Evolutionary conservation across 1,140 invertebrate genomes (phyloP), one percentile per base, ranked within the genome.

Genomic region (Ptiloglossa arizonensis): DNA sequence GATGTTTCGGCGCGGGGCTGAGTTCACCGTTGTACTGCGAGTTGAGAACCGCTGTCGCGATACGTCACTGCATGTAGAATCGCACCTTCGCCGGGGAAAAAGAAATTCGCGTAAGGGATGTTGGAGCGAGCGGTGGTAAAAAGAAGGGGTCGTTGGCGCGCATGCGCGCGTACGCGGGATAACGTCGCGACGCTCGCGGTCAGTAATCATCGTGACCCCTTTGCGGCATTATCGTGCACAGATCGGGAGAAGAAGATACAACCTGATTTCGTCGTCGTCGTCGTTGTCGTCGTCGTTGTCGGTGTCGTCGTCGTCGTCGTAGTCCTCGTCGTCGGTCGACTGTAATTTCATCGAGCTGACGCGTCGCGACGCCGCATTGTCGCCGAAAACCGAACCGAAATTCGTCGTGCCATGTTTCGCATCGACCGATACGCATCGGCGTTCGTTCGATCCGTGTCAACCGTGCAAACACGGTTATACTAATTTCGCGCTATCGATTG

Each of bases 401-500:
- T 13, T 56, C 73, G 62, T 66, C 4, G 50, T 22, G 35, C 13
- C 44, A 41, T 54, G 50, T 38, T 52, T 27, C 11, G 41, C 24
- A 13, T 22, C 44, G 24, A 56, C 27, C n/a, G 44, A 15, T n/a
- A 60, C 54, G 24, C 60, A 32, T 52, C 22, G 44, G 57, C 62
- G 46, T 52, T 50, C 59, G 64, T 73, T 27, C 54, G 57, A 57
- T 60, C 29, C 54, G 46, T 52, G 63, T 63, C 54, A 63, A 70
- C 56, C 76, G 60, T 77, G 52, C 72, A 63, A 69, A 79, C 80
- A 79, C 86, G 82, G 79, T 87, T 82, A 83, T 83, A 83, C 84
- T 89, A 87, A 89, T 90, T 87, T 85, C 81, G 82, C 83, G 79
- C 70, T 89, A 90, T 90, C 87, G 89, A 90, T 90, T 90, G 82